Conservation (phyloP, 2,797 vertebrate species). For the Semotilus atromaculatus region DNA sequence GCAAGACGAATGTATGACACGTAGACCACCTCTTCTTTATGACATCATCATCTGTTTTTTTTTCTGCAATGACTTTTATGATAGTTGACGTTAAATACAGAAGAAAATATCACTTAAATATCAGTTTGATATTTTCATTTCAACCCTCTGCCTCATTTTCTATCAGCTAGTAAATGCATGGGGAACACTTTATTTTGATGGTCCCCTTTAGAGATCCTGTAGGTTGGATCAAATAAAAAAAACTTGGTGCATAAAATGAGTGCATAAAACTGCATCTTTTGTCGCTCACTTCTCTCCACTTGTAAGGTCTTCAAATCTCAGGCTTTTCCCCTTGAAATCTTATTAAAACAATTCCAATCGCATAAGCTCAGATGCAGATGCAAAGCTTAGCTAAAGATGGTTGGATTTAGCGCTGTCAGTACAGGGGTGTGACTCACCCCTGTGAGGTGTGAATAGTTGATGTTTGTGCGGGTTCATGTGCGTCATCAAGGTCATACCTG, state of each 20-base stretch:
- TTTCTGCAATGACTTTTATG: background rate
- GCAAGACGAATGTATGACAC: background rate
- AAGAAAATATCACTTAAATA: background rate
- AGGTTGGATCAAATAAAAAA: background rate
- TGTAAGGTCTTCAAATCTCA: too few relatives aligned
- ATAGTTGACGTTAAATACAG: background rate
- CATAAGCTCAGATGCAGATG: background rate
- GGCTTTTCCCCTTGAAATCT: too few relatives aligned
- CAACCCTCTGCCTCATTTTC: background rate
- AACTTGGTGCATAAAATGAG: background rate
- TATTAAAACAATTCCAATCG: too few relatives aligned
- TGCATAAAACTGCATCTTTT: too few relatives aligned
- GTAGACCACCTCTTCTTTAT: background rate
- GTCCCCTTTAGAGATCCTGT: too few relatives aligned
- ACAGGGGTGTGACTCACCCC: too few relatives aligned
- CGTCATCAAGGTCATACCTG: slow-evolving; percentile 22
- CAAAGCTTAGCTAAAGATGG: background rate
- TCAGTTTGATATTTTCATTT: background rate
- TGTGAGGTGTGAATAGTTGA: background rate
- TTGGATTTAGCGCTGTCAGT: background rate
- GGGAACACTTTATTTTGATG: too few relatives aligned
- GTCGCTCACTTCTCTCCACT: too few relatives aligned
- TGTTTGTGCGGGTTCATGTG: background rate
- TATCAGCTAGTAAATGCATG: background rate
- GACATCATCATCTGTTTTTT: background rate